Percentiles rank a stretch among this genome's conserved stretches.
phyloP scores from a whole-genome alignment of 2,113 vertebrate genomes.

The Tupaia chinensis region DNA sequence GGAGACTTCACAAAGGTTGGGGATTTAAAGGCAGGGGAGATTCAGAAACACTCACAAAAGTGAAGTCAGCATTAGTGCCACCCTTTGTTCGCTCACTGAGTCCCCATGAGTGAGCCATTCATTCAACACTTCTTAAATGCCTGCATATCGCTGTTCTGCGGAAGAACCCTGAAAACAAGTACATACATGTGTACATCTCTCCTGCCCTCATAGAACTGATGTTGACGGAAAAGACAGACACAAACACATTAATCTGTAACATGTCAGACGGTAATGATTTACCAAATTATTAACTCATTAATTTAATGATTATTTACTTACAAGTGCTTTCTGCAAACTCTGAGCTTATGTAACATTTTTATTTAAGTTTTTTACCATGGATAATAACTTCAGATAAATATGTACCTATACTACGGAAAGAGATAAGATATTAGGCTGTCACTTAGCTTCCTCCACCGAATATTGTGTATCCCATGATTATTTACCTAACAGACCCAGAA shows the following conservation, averaged over 20 bases:
- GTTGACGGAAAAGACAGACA: background rate
- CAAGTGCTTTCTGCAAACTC: background rate
- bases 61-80: background rate
- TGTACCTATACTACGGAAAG: background rate
- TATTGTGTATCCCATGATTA: background rate
- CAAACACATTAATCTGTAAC: background rate
- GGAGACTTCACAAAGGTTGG: background rate
- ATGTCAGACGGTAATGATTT: background rate
- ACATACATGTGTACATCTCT: too few relatives aligned
- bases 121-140: background rate
- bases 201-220: background rate
- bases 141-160: background rate
- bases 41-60: background rate
- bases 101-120: background rate
- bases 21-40: background rate
- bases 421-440: background rate
- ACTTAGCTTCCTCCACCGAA: background rate
- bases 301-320: background rate
- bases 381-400: conserved; percentile 24
- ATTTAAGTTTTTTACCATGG: background rate
- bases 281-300: background rate
- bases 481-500: background rate
- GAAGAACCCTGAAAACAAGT: too few relatives aligned
- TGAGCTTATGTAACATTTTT: background rate
- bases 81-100: background rate